Conservation (phyloP, 2,113 vertebrate species). For the Pogonocichla stellata region DNA sequence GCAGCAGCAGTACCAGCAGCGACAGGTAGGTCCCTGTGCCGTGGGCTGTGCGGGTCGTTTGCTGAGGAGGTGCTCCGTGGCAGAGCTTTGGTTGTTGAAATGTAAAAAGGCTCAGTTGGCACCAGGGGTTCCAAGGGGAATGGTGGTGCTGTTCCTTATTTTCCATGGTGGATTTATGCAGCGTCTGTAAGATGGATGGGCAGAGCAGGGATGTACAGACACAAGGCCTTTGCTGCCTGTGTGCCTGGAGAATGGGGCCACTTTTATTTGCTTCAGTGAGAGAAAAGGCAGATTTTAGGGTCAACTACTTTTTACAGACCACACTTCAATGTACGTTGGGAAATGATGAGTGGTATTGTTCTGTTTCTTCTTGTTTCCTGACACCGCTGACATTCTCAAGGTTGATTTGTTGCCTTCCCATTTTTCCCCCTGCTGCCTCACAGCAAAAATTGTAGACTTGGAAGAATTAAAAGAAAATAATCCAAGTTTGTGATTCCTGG, state of each 20-base stretch:
- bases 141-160: rapidly evolving
- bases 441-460: neutral
- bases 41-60: rapidly evolving
- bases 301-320: neutral
- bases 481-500: neutral
- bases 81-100: rapidly evolving
- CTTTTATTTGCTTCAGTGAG: neutral
- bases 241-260: neutral
- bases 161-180: neutral
- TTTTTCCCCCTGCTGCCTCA: neutral
- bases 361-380: neutral
- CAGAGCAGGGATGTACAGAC: rapidly evolving
- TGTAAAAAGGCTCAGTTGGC: neutral
- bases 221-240: neutral
- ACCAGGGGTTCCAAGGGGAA: neutral
- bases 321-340: neutral
- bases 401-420: neutral
- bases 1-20: constrained; percentile 96
- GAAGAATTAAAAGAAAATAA: neutral
- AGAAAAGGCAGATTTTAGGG: neutral
- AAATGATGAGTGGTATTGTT: neutral
- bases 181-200: rapidly evolving
- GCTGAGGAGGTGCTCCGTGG: rapidly evolving
- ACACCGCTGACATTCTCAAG: neutral
- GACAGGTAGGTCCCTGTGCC: constrained; percentile 85